Evolutionary conservation across 2,888 invertebrate genomes (phyloP), one percentile per base, ranked within the genome.

Genomic region (Hyposoter dolosus): DNA sequence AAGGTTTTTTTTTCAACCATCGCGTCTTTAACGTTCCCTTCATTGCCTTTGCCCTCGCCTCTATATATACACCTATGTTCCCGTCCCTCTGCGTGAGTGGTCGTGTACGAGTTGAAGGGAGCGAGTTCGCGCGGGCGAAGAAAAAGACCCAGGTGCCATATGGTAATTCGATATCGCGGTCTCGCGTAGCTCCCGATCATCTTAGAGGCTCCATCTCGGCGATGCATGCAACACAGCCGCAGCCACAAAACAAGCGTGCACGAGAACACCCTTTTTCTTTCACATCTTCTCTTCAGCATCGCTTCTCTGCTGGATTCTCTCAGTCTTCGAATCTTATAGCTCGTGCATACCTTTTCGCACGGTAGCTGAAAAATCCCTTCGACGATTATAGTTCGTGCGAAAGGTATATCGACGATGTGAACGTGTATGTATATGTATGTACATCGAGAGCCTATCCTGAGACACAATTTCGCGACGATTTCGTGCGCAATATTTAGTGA

Each of bases 101-200:
- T 28, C 1, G 45, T 28, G 19, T n/a, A 12, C 75, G 6, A 71
- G 68, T 45, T 45, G 40, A 35, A 74, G 63, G 60, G 35, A 53
- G 19, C 35, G 83, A 53, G 72, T 53, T 60, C 28, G 71, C 40
- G 71, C 50, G 17, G 45, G 53, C 53, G 71, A 78, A 79, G 74
- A 83, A 86, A 86, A 81, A 83, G 83, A 86, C 77, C 83, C 77
- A 86, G 86, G 86, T 86, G 86, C 86, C 86, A 86, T 86, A 86
- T 86, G 86, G 91, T 91, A 91, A 91, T 88, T 90, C 90, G 90
- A 91, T 92, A 88, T 89, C 88, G 88, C 84, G 87, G 84, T 83
- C 84, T 79, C 85, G 88, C 77, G 80, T 74, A 69, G 83, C 82
- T 76, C 76, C 82, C 83, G 85, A 83, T 87, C 81, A 83, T 87